These are phyloP conservation scores for Zosterops lateralis DNA, from an alignment of 2,113 vertebrate species.

Conservation along the genomic window DNA sequence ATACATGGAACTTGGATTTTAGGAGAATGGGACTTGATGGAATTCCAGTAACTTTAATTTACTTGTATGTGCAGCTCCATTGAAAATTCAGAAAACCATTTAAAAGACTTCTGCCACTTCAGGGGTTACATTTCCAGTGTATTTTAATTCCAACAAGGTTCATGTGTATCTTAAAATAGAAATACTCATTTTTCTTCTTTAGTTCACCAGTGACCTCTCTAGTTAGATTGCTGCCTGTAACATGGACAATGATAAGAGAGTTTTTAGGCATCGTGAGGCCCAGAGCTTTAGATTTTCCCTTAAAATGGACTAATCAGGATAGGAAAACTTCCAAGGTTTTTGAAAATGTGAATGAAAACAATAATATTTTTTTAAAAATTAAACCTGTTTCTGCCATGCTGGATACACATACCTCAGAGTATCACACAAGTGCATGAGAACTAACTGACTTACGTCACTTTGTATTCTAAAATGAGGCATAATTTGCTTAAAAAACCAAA, in stretches of 20 bases:
- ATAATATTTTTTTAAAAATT: not conserved
- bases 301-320: not conserved
- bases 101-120: not conserved
- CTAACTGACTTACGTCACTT: not conserved
- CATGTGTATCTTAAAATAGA: conserved; percentile 32
- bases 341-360: conserved; percentile 3
- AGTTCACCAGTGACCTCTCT: not conserved
- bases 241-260: not conserved
- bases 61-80: fast-evolving
- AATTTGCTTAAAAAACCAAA: conserved; percentile 10
- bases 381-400: not conserved
- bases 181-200: conserved; percentile 12
- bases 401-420: not conserved
- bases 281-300: not conserved
- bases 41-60: not conserved
- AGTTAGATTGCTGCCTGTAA: not conserved
- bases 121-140: not conserved
- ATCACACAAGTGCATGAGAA: not conserved
- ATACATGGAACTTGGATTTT: not conserved
- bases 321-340: not conserved
- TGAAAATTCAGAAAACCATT: not conserved
- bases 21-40: not conserved
- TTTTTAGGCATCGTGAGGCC: not conserved
- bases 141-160: conserved; percentile 21
- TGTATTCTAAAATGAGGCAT: not conserved